Evolutionary conservation across 2,888 invertebrate genomes (phyloP).

Genomic region (Ophioninae sp.): DNA sequence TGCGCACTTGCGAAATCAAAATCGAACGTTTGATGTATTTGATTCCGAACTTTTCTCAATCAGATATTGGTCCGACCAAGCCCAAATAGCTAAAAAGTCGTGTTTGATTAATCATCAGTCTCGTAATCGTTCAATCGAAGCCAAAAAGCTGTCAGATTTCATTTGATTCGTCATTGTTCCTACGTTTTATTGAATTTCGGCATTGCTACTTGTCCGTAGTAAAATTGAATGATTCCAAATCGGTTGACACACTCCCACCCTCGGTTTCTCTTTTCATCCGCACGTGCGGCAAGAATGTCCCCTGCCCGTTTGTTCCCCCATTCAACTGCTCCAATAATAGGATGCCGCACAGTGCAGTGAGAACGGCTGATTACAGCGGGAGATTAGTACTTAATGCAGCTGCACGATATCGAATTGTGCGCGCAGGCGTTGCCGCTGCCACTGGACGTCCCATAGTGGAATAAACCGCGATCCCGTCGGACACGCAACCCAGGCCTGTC

Average conservation of each 20-base stretch:
- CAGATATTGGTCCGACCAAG: no score
- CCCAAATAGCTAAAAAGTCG: no score
- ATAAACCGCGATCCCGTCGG: conserved; percentile 67
- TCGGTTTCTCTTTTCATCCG: background rate
- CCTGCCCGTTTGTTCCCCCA: conserved; percentile 8
- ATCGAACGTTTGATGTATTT: no score
- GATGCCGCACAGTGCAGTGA: conserved; percentile 47
- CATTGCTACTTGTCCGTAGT: background rate
- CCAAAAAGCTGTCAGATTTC: background rate
- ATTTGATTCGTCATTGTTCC: background rate
- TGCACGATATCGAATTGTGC: conserved; percentile 34
- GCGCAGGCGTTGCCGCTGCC: conserved; percentile 41
- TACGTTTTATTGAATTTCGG: background rate
- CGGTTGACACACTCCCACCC: background rate
- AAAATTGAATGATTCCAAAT: background rate
- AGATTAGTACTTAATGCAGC: conserved; percentile 75
- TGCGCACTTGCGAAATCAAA: no score
- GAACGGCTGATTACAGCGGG: conserved; percentile 69
- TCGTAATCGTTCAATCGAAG: background rate
- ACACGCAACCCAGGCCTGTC: conserved; percentile 53
- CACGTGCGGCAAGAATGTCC: conserved; percentile 4
- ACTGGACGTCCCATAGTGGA: conserved; percentile 64
- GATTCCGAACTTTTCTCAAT: no score
- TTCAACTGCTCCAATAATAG: conserved; percentile 13
- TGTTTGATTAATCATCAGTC: background rate